Evolutionary conservation across 2,888 invertebrate genomes (phyloP), one percentile per base, ranked within the genome.

Genomic region (Aleiodes alternator): DNA sequence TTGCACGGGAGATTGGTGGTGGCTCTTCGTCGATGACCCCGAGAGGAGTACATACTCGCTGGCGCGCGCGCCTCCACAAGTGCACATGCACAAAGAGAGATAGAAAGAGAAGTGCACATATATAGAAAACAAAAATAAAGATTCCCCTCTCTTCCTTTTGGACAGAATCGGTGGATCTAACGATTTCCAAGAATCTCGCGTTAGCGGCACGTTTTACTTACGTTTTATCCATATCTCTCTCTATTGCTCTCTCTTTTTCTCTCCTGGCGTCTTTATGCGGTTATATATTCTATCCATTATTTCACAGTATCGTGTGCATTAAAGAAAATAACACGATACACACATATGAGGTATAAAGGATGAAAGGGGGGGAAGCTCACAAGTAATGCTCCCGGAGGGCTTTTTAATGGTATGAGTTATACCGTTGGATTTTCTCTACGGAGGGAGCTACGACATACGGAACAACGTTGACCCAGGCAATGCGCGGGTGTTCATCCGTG

Each of bases 101-200:
- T 1, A 23, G 23, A 23, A 2, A 23, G 23, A 23, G 23, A 23
- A 23, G 23, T 23, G 23, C 23, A 23, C 23, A 23, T 23, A 23
- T 51, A 64, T 48, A 48, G 12, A 14, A 55, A 53, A 34, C 68
- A 59, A 73, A 51, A 69, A 68, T 73, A 34, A 69, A 69, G 69
- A 69, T n/a, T 59, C 16, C 38, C 34, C 29, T 43, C 11, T 11
- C 43, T 43, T 0, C 64, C 71, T 34, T 69, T 29, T 29, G 64
- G 53, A 43, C 53, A 48, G 31, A 55, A 70, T 61, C 55, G 66
- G 70, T n/a, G 73, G 53, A 69, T 71, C 69, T 64, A 72, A 72
- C 74, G 72, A 75, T 77, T 75, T 72, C 75, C 72, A 69, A 64
- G 75, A 75, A 77, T 69, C 56, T 50, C 75, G 68, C 64, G 43